Conservation (phyloP, 2,797 vertebrate genomes). For the Catharus ustulatus region DNA sequence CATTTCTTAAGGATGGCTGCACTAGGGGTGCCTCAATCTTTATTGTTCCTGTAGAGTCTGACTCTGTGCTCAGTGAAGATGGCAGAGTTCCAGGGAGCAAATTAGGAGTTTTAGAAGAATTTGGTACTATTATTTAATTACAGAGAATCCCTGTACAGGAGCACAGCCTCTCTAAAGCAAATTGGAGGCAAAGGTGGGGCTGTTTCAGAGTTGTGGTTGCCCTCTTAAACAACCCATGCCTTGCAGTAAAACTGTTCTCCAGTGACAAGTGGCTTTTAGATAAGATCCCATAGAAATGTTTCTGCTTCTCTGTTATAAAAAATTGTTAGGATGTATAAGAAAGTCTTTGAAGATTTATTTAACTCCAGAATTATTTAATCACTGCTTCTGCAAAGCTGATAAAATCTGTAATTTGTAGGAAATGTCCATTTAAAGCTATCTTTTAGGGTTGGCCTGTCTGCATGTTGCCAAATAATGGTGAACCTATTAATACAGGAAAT, state of each 20-base stretch:
- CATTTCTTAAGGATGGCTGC: neutral
- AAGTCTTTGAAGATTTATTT: neutral
- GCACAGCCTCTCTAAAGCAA: neutral
- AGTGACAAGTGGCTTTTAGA: neutral
- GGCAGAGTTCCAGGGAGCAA: neutral
- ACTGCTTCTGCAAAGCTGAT: neutral
- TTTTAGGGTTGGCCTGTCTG: neutral
- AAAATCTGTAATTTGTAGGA: slow-evolving; percentile 9
- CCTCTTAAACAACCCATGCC: neutral
- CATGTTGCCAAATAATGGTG: neutral
- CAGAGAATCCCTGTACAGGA: neutral
- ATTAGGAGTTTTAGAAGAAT: neutral
- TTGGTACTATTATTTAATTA: neutral
- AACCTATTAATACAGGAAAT: neutral
- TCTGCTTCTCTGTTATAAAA: neutral
- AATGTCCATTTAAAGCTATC: slow-evolving; percentile 5
- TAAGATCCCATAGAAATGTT: neutral
- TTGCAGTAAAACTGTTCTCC: neutral
- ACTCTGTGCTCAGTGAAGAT: neutral
- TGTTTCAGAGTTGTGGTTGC: neutral
- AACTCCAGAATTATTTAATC: neutral
- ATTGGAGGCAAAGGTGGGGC: neutral
- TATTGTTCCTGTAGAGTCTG: neutral
- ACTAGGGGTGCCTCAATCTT: neutral
- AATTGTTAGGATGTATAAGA: neutral